Base-by-base conservation (phyloP, 2,113 vertebrate species). In the Orcinus orca region DNA sequence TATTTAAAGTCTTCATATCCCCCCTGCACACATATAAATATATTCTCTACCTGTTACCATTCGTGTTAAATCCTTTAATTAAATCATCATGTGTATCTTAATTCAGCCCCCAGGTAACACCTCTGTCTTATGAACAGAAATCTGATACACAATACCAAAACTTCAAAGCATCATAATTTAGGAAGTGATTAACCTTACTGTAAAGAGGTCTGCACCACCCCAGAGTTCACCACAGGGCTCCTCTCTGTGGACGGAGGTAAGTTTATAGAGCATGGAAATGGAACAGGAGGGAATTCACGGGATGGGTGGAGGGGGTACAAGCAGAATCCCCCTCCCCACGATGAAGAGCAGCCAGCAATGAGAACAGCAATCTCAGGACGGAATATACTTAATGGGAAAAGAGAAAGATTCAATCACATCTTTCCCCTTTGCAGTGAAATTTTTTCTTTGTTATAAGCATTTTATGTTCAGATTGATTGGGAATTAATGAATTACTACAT, bases 261-360 rank as follows among this genome's bases (percentile, higher is more conserved):
- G 3, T 87, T 73, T 80, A 2, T 8, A 90, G 79, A 93, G 8
- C 25, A 15, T 2, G 2, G 23, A 1, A 33, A 15, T 11, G 44
- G 10, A 60, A 58, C 17, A 55, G 55, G 31, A 70, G 6, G 18
- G 10, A 29, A 9, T 3, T 38, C 1, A n/a, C 8, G 7, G 31
- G 26, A 6, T 1, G 38, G 1, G 0, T 23, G 6, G 23, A 6
- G 26, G 23, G 21, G 4, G 10, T 60, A 1, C n/a, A 31, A 29
- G 6, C 6, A 68, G 71, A 38, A 1, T 1, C 10, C 2, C 36
- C 26, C 4, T 6, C 9, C 41, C 11, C 2, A 0, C 5, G 9
- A 47, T 2, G 21, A 85, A 44, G 68, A 38, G 31, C 31, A 55
- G 13, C 36, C 21, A 18, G 21, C 13, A 38, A 8, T 4, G 20